A percentile compares a stretch with the other conserved stretches of the same genome.
These are phyloP conservation scores for Tridacna gigas DNA, from an alignment of 2,888 invertebrate species.

Conservation along the genomic window DNA sequence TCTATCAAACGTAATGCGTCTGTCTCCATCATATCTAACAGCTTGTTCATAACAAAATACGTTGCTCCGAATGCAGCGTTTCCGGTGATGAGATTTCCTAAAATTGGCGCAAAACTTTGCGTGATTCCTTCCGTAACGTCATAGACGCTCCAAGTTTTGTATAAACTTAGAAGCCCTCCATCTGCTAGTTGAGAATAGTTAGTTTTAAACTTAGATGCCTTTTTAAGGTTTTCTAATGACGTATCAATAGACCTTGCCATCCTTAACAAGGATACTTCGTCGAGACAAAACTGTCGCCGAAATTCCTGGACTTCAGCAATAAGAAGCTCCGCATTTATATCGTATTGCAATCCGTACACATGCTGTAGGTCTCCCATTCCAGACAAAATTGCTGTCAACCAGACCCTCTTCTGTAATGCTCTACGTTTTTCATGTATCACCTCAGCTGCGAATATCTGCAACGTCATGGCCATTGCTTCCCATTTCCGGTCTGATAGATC, in stretches of 20 bases:
- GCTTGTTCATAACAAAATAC: slow-evolving; percentile 54
- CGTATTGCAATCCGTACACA: slow-evolving; percentile 48
- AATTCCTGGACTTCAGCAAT: slow-evolving; percentile 53
- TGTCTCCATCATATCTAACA: slow-evolving; percentile 57
- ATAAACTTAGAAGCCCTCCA: slow-evolving; percentile 35
- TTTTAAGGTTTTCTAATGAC: slow-evolving; percentile 53
- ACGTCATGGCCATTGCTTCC: slow-evolving; percentile 58
- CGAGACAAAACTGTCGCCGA: slow-evolving; percentile 53
- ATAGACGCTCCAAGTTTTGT: slow-evolving; percentile 51
- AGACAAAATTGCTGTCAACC: slow-evolving; percentile 54
- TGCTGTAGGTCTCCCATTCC: slow-evolving; percentile 39
- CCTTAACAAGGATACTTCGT: slow-evolving; percentile 50
- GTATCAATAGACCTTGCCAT: slow-evolving; percentile 52
- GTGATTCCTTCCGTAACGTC: slow-evolving; percentile 54
- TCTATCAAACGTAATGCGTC: slow-evolving; percentile 58
- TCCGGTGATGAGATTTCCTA: slow-evolving; percentile 44
- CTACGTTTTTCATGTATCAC: slow-evolving; percentile 57
- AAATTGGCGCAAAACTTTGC: slow-evolving; percentile 54
- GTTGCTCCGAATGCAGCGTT: slow-evolving; percentile 53
- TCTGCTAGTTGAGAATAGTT: slow-evolving; percentile 54
- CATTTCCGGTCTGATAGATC: slow-evolving; percentile 51
- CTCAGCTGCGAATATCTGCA: slow-evolving; percentile 49
- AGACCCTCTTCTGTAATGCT: slow-evolving; percentile 57
- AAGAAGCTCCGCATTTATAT: slow-evolving; percentile 51
- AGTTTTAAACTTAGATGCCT: slow-evolving; percentile 56